phyloP scores from a whole-genome alignment of 1,140 invertebrate genomes.

The Drosophila watanabei region DNA sequence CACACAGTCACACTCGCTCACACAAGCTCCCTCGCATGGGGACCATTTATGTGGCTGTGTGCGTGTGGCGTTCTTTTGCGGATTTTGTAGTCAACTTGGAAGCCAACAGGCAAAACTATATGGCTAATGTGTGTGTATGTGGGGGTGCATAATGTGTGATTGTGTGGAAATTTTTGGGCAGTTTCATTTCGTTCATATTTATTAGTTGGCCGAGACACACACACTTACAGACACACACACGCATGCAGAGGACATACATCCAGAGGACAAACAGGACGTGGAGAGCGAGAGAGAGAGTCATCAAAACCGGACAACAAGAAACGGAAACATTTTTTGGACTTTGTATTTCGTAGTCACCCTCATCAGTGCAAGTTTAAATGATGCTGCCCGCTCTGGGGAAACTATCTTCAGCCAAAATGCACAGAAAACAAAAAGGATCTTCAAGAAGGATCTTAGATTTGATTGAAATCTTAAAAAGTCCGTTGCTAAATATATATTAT shows the following conservation, averaged over 20 bases:
- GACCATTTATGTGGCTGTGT: constrained; percentile 46
- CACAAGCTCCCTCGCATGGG: constrained; percentile 1
- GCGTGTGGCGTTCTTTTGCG: constrained; percentile 78
- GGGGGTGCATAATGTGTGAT: constrained; percentile 80
- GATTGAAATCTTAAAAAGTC: no score
- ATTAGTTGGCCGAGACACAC: constrained; percentile 80
- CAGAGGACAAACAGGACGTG: not conserved
- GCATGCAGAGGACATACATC: constrained; percentile 14
- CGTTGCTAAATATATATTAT: no score
- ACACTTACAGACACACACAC: constrained; percentile 5
- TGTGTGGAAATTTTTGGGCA: constrained; percentile 84
- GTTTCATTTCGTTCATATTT: constrained; percentile 85
- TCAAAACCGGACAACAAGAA: constrained; percentile 82
- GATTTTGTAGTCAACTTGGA: constrained; percentile 83
- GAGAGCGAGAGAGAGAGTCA: constrained; percentile 35
- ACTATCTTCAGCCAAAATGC: constrained; percentile 60
- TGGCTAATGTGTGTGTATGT: constrained; percentile 66
- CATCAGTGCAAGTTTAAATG: constrained; percentile 78
- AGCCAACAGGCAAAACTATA: constrained; percentile 83
- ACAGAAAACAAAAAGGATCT: constrained; percentile 6
- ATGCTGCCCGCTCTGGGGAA: constrained; percentile 51
- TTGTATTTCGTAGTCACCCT: constrained; percentile 75
- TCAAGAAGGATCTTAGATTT: no score
- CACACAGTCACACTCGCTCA: constrained; percentile 3
- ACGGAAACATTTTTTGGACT: constrained; percentile 76